Conservation (phyloP, 2,797 vertebrate species). For the Meda fulgida region DNA sequence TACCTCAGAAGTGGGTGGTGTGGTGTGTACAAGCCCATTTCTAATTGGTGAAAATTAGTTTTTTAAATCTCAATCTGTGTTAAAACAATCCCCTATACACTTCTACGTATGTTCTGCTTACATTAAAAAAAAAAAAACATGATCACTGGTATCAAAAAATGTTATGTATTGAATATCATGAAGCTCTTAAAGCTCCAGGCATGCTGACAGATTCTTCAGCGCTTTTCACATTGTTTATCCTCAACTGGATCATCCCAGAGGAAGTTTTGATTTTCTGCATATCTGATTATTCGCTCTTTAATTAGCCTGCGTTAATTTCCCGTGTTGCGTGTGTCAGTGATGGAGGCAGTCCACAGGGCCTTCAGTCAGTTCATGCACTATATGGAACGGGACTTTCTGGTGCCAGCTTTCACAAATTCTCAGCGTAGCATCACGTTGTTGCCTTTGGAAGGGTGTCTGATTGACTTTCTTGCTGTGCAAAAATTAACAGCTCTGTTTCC, state of each 20-base stretch:
- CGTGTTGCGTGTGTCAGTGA: constrained; percentile 58
- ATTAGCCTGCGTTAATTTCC: constrained; percentile 66
- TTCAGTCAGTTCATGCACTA: constrained; percentile 51
- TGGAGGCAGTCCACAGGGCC: constrained; percentile 54
- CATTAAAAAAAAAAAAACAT: not conserved
- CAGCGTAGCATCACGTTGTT: constrained; percentile 49
- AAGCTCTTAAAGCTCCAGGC: not conserved
- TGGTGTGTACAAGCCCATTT: not conserved
- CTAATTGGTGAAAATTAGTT: not conserved
- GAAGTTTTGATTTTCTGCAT: constrained; percentile 65
- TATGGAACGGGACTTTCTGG: constrained; percentile 50
- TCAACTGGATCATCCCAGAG: constrained; percentile 54
- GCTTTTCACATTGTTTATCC: constrained; percentile 44
- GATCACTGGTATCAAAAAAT: no score
- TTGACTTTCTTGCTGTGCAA: constrained; percentile 62
- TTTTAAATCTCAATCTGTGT: not conserved
- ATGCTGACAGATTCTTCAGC: constrained; percentile 16
- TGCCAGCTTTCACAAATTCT: constrained; percentile 57
- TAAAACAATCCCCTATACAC: not conserved
- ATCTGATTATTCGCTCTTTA: constrained; percentile 65
- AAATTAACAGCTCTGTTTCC: constrained; percentile 63
- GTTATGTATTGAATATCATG: constrained; percentile 11
- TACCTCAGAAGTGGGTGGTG: not conserved
- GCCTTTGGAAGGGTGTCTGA: constrained; percentile 58
- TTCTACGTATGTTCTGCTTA: not conserved